Percentiles rank a stretch among this genome's conserved stretches.
phyloP scores from a whole-genome alignment of 2,113 vertebrate genomes.

The Ciconia stormi region DNA sequence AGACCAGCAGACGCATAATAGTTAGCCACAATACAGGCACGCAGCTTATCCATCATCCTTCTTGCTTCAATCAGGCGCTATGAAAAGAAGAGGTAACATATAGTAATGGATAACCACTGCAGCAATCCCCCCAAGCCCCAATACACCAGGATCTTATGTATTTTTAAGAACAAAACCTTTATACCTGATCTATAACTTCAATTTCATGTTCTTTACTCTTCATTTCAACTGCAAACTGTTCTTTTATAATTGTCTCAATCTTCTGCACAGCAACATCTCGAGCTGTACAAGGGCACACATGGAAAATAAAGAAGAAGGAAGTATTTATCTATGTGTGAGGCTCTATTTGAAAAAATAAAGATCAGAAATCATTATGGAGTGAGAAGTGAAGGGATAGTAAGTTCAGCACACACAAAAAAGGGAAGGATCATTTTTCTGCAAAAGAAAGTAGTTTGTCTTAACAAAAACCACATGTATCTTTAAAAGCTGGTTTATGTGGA shows the following conservation, averaged over 20 bases:
- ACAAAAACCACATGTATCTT: neutral
- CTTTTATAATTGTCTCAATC: constrained; percentile 94
- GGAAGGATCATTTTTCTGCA: neutral
- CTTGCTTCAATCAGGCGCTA: constrained; percentile 95
- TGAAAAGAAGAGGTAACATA: neutral
- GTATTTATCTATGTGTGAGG: neutral
- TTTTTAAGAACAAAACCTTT: neutral
- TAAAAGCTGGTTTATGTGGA: neutral
- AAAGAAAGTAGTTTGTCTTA: neutral
- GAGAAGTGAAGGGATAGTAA: neutral
- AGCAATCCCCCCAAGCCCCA: neutral
- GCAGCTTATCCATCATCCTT: constrained; percentile 98
- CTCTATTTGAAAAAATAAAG: neutral
- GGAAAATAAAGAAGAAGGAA: constrained; percentile 2
- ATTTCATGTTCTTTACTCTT: constrained; percentile 99
- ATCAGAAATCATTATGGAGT: neutral
- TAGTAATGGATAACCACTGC: neutral
- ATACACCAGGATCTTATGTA: neutral
- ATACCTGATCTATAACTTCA: constrained; percentile 97
- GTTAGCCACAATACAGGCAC: constrained; percentile 97
- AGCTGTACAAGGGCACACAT: constrained; percentile 73
- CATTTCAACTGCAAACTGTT: constrained; percentile 96
- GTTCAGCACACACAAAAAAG: neutral
- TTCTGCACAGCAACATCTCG: constrained; percentile 93
- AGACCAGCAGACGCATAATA: constrained; percentile 93